Conservation (phyloP, 2,888 invertebrate species). For the Endotricha flammealis region DNA sequence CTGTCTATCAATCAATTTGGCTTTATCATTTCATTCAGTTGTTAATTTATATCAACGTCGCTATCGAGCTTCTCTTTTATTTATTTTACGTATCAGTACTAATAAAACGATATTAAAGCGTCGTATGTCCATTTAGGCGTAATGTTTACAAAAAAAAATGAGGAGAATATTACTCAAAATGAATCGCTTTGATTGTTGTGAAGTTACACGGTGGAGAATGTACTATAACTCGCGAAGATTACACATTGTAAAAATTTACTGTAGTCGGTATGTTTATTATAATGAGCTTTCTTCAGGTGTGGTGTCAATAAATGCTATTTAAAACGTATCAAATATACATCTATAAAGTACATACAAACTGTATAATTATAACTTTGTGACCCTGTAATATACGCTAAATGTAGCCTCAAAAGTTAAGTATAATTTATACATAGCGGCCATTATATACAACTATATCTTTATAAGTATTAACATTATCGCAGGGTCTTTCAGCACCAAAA, state of each 20-base stretch:
- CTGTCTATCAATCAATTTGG: too few relatives aligned
- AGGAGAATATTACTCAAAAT: too few relatives aligned
- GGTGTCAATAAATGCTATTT: constrained; percentile 64
- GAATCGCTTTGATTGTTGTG: too few relatives aligned
- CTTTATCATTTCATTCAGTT: too few relatives aligned
- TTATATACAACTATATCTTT: constrained; percentile 47
- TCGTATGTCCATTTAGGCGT: too few relatives aligned
- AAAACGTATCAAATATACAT: constrained; percentile 38
- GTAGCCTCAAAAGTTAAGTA: constrained; percentile 61
- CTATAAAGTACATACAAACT: constrained; percentile 50
- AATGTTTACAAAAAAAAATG: too few relatives aligned
- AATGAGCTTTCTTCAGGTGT: constrained; percentile 77
- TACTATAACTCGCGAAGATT: too few relatives aligned
- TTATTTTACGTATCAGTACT: too few relatives aligned
- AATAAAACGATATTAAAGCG: too few relatives aligned
- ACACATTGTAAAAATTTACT: constrained; percentile 18
- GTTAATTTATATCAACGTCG: too few relatives aligned
- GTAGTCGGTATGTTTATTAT: constrained; percentile 32
- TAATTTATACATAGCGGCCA: constrained; percentile 46
- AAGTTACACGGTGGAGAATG: too few relatives aligned
- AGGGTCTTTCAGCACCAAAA: constrained; percentile 65
- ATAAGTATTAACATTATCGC: constrained; percentile 30
- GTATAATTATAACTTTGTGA: constrained; percentile 60
- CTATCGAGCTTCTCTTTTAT: too few relatives aligned
- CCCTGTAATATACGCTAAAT: constrained; percentile 55